Evolutionary conservation across 2,888 invertebrate species (phyloP).

Genomic region (Dorcus hopei): DNA sequence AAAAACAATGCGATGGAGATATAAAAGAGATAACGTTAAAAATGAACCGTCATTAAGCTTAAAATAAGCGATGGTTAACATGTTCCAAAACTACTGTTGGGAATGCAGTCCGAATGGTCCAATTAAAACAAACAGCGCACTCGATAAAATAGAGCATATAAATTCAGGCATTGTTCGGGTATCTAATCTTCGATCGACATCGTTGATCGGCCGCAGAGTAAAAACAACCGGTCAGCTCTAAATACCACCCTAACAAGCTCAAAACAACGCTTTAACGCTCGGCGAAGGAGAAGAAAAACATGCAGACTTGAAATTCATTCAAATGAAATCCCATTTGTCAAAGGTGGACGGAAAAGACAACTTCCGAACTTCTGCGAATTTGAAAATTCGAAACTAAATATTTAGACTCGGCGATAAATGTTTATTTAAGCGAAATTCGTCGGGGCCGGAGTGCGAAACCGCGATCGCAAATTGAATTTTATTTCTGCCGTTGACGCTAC

Average conservation of each 20-base stretch:
- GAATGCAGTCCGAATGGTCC: slow-evolving; percentile 36
- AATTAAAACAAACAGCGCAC: slow-evolving; percentile 40
- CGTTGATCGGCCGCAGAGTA: slow-evolving; percentile 39
- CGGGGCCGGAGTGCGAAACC: not conserved
- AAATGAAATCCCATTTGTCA: too few relatives aligned
- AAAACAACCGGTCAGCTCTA: slow-evolving; percentile 41
- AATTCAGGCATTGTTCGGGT: slow-evolving; percentile 48
- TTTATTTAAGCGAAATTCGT: too few relatives aligned
- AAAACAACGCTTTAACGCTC: slow-evolving; percentile 26
- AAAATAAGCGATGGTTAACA: slow-evolving; percentile 14
- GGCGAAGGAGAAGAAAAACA: too few relatives aligned
- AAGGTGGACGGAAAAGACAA: too few relatives aligned
- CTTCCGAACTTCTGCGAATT: too few relatives aligned
- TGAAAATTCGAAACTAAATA: too few relatives aligned
- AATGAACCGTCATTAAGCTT: slow-evolving; percentile 5
- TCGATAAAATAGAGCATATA: slow-evolving; percentile 47
- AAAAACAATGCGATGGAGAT: too few relatives aligned
- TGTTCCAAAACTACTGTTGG: slow-evolving; percentile 25
- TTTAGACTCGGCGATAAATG: too few relatives aligned
- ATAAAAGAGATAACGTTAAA: not conserved
- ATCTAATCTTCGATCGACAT: slow-evolving; percentile 49
- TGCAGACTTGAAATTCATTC: too few relatives aligned
- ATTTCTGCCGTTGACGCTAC: not conserved
- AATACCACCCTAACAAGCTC: slow-evolving; percentile 45
- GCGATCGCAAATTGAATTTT: not conserved